A percentile compares a stretch with the other conserved stretches of the same genome.
These are phyloP conservation scores for Natrix natrix DNA, from an alignment of 2,797 vertebrate genomes.

Conservation along the genomic window DNA sequence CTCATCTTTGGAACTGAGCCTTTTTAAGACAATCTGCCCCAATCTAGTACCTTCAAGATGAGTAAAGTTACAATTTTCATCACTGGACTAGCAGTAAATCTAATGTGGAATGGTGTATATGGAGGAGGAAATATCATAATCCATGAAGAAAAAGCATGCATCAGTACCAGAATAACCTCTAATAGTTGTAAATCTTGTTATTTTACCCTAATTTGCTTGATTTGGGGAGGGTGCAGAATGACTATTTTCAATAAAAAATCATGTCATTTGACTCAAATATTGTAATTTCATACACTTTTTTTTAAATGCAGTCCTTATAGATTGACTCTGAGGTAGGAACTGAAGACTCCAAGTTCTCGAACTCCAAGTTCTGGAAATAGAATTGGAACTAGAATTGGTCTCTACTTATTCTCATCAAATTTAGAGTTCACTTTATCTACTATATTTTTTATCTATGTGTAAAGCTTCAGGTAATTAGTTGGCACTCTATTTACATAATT, in stretches of 20 bases:
- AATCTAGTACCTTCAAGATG: not conserved
- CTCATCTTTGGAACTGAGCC: not conserved
- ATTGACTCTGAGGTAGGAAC: not conserved
- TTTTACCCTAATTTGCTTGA: not conserved
- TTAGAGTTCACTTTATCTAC: not conserved
- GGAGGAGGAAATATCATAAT: not conserved
- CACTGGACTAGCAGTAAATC: not conserved
- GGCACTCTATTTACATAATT: not conserved
- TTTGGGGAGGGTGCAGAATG: not conserved
- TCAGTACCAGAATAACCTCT: slow-evolving; percentile 49
- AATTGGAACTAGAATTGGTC: not conserved
- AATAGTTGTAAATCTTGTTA: slow-evolving; percentile 32
- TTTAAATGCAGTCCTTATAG: not conserved
- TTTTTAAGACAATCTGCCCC: not conserved
- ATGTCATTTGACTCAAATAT: not conserved
- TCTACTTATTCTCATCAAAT: not conserved
- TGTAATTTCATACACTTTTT: not conserved
- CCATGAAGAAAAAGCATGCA: slow-evolving; percentile 12
- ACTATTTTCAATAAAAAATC: not conserved
- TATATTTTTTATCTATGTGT: not conserved
- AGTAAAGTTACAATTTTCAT: not conserved
- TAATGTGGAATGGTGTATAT: not conserved
- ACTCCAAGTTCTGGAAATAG: not conserved
- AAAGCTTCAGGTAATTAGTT: not conserved
- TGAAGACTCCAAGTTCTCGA: not conserved